These are phyloP conservation scores for Harpagoxenus sublaevis DNA, from an alignment of 2,888 invertebrate species.

Conservation along the genomic window DNA sequence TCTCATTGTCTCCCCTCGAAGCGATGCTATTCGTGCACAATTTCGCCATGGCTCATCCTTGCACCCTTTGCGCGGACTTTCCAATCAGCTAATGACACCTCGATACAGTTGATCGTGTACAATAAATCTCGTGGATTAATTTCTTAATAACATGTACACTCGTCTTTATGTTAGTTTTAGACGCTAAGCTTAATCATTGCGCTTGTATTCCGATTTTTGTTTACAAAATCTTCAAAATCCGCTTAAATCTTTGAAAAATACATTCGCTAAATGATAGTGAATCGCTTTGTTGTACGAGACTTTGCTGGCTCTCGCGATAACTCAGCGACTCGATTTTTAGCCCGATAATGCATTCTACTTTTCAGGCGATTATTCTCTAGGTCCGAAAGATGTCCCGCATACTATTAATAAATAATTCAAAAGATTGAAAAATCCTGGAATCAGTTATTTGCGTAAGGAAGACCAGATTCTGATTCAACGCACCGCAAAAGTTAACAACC, in stretches of 20 bases:
- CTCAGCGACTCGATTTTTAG: not conserved
- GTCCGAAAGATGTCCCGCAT: not conserved
- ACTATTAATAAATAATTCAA: not conserved
- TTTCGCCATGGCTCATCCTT: slow-evolving; percentile 49
- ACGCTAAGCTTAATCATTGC: slow-evolving; percentile 1
- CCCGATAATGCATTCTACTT: not conserved
- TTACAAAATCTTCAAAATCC: not conserved
- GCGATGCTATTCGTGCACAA: not conserved
- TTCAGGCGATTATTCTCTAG: not conserved
- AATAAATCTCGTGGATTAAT: slow-evolving; percentile 10
- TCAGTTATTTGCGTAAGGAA: slow-evolving; percentile 20
- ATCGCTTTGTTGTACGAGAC: slow-evolving; percentile 27
- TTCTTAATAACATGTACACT: slow-evolving; percentile 29
- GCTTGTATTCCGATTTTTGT: not conserved
- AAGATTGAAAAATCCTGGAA: not conserved
- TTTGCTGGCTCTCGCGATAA: not conserved
- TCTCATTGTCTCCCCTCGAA: not conserved
- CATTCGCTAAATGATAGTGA: slow-evolving; percentile 12
- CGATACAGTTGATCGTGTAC: not conserved
- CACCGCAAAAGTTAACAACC: not conserved
- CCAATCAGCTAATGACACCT: slow-evolving; percentile 4
- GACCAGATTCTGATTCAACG: slow-evolving; percentile 26
- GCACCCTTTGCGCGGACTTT: not conserved
- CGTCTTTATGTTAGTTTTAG: not conserved
- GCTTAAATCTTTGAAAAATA: slow-evolving; percentile 4